A percentile compares a stretch with the other conserved stretches of the same genome.
phyloP scores from a whole-genome alignment of 2,797 vertebrate species.

The Chelon labrosus region DNA sequence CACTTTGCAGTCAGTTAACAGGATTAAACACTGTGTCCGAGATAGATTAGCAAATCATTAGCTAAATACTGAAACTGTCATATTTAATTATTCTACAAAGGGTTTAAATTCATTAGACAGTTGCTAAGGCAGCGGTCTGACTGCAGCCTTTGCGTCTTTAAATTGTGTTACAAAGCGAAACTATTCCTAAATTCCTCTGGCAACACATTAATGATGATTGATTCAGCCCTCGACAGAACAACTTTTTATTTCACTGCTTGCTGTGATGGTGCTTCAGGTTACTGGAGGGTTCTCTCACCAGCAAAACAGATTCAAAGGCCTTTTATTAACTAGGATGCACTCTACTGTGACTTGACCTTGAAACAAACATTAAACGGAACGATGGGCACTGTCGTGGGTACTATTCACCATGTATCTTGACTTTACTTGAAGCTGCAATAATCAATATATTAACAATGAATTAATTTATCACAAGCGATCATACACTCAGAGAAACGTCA shows the following conservation, averaged over 20 bases:
- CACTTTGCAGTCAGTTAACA: slow-evolving; percentile 18
- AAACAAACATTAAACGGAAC: background rate
- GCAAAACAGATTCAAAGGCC: background rate
- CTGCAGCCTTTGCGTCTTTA: background rate
- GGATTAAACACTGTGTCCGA: slow-evolving; percentile 41
- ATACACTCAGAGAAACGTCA: no score
- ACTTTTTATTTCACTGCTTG: slow-evolving; percentile 14
- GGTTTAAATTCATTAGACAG: slow-evolving; percentile 51
- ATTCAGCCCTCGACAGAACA: slow-evolving; percentile 4
- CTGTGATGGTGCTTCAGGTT: background rate
- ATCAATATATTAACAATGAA: no score
- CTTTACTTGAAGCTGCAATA: no score
- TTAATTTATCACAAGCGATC: no score
- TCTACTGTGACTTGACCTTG: background rate
- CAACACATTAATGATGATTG: slow-evolving; percentile 22
- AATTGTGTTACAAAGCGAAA: slow-evolving; percentile 8
- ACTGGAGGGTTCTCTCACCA: background rate
- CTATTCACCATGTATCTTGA: no score
- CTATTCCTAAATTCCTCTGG: slow-evolving; percentile 3
- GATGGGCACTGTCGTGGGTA: no score
- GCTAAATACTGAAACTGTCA: slow-evolving; percentile 59
- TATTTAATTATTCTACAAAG: slow-evolving; percentile 52
- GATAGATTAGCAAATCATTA: slow-evolving; percentile 50
- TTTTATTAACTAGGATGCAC: background rate
- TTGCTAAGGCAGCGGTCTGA: slow-evolving; percentile 15